Evolutionary conservation across 2,888 invertebrate species (phyloP).

Genomic region (Anthrax anthrax): DNA sequence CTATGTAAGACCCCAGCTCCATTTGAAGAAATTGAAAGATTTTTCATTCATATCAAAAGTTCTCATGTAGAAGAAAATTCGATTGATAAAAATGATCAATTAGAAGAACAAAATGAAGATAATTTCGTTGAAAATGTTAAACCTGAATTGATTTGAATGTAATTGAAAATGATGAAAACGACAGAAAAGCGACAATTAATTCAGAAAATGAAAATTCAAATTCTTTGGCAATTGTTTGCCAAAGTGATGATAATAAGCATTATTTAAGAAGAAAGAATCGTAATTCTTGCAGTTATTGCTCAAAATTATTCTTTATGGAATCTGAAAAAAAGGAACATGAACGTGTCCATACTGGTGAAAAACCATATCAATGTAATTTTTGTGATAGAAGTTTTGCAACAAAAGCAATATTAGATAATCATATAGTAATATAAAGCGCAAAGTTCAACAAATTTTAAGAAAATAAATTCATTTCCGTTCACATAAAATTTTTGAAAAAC

Average conservation of each 20-base stretch:
- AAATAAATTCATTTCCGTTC: too few relatives aligned
- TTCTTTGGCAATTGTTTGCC: too few relatives aligned
- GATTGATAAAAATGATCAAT: background rate
- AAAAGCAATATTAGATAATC: too few relatives aligned
- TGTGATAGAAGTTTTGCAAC: background rate
- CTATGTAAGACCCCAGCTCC: background rate
- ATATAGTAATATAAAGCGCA: too few relatives aligned
- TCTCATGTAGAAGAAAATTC: background rate
- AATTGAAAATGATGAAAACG: background rate
- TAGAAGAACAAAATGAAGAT: background rate
- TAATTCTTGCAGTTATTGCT: background rate
- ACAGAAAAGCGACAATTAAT: background rate
- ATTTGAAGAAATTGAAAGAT: background rate
- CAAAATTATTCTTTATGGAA: background rate
- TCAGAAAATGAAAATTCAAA: background rate
- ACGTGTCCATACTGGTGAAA: background rate
- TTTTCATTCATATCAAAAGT: background rate
- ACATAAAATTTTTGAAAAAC: too few relatives aligned
- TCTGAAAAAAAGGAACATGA: background rate
- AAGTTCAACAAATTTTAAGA: too few relatives aligned
- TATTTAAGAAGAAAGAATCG: too few relatives aligned
- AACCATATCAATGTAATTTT: background rate
- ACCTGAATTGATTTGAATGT: background rate
- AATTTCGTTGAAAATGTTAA: background rate
- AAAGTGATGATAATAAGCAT: too few relatives aligned